These are phyloP conservation scores for Trichomycterus rosablanca DNA, from an alignment of 2,113 vertebrate genomes.

Conservation along the genomic window DNA sequence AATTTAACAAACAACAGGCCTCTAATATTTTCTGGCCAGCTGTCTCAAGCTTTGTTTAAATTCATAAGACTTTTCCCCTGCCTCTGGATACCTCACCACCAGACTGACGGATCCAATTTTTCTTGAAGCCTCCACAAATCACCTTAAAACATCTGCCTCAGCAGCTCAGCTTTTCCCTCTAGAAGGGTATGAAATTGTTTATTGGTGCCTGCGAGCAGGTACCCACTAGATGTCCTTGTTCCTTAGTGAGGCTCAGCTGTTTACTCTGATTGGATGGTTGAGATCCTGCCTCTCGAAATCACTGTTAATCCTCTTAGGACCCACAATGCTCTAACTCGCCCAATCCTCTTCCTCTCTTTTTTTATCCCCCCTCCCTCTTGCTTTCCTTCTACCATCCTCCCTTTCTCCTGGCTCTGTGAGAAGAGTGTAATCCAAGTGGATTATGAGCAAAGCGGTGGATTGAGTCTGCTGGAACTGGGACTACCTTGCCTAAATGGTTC, in stretches of 20 bases:
- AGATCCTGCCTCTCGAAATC: constrained; percentile 70
- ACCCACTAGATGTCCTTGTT: constrained; percentile 45
- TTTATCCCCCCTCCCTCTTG: constrained; percentile 44
- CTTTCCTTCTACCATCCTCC: constrained; percentile 30
- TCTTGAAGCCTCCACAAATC: neutral
- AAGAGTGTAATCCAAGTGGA: constrained; percentile 72
- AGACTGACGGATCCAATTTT: neutral
- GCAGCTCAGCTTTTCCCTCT: neutral
- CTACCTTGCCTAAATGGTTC: constrained; percentile 10
- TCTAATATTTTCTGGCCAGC: too few species aligned
- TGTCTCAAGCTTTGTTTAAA: too few species aligned
- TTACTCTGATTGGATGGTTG: constrained; percentile 54
- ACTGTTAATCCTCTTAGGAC: constrained; percentile 80
- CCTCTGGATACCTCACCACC: neutral
- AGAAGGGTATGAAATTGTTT: neutral
- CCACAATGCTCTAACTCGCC: constrained; percentile 57
- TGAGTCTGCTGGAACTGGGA: constrained; percentile 28
- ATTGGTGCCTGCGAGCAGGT: neutral
- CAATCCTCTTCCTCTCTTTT: constrained; percentile 62
- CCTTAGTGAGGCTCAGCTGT: constrained; percentile 38
- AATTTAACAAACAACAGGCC: too few species aligned
- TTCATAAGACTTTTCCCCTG: neutral
- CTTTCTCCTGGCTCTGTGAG: constrained; percentile 41
- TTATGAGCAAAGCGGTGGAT: constrained; percentile 66
- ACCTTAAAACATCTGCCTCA: neutral